A percentile compares a stretch with the other conserved stretches of the same genome.
Evolutionary conservation across 1,140 invertebrate species (phyloP).

Genomic region (Diachasmimorpha longicaudata): DNA sequence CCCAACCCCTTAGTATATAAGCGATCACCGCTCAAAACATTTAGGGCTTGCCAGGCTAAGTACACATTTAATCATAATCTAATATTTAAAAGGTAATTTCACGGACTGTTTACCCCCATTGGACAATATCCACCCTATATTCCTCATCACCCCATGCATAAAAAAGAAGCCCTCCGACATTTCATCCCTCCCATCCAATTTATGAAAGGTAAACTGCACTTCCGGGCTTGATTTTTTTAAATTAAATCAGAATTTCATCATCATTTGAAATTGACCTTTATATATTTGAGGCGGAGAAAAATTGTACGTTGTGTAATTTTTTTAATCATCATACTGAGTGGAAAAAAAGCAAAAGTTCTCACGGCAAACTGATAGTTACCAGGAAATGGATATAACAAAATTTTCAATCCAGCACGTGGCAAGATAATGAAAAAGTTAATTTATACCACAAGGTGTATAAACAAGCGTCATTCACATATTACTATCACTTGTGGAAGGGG

Average conservation of each 20-base stretch:
- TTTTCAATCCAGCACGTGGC: constrained; percentile 47
- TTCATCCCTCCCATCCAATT: neutral
- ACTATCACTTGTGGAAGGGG: neutral
- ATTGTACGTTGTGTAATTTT: no score
- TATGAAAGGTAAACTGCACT: constrained; percentile 12
- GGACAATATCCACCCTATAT: constrained; percentile 33
- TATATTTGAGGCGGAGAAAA: no score
- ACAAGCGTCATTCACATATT: constrained; percentile 41
- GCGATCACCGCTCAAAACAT: constrained; percentile 44
- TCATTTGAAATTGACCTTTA: no score
- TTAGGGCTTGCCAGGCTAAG: constrained; percentile 52
- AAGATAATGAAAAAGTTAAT: constrained; percentile 53
- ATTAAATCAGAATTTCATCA: no score
- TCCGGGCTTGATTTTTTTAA: constrained; percentile 21
- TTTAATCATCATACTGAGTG: no score
- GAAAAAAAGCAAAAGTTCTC: neutral
- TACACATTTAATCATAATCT: constrained; percentile 65
- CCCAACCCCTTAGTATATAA: constrained; percentile 27
- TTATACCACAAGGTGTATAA: constrained; percentile 46
- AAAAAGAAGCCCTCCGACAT: constrained; percentile 11
- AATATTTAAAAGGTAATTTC: constrained; percentile 66
- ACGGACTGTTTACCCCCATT: constrained; percentile 59
- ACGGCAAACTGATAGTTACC: neutral
- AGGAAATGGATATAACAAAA: neutral
- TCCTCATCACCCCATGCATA: neutral